phyloP scores from a whole-genome alignment of 2,888 invertebrate species.

The Cephus nigrinus region DNA sequence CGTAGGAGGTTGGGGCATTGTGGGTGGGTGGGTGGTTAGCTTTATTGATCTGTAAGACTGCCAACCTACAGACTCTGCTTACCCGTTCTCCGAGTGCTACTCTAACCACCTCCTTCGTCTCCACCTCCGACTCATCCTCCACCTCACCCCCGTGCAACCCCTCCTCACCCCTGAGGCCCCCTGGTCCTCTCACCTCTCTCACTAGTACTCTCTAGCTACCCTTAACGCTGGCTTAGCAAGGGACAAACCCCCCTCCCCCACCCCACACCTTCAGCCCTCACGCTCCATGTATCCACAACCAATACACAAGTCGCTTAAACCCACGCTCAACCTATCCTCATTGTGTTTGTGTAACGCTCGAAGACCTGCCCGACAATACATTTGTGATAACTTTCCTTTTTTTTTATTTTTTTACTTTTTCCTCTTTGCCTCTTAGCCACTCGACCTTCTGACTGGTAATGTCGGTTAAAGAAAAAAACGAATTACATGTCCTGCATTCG shows the following conservation, averaged over 20 bases:
- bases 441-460: neutral
- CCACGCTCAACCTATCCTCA: conserved; percentile 49
- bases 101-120: conserved; percentile 41
- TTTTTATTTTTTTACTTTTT: neutral
- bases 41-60: conserved; percentile 67
- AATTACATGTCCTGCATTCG: neutral
- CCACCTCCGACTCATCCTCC: conserved; percentile 26
- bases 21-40: conserved; percentile 62
- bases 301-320: conserved; percentile 54
- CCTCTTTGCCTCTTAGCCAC: neutral
- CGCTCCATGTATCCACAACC: conserved; percentile 47
- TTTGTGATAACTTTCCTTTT: conserved; percentile 38
- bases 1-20: conserved; percentile 42
- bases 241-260: conserved; percentile 46
- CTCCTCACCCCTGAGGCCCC: conserved; percentile 4
- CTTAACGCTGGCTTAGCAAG: conserved; percentile 62
- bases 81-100: conserved; percentile 8
- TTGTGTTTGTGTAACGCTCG: conserved; percentile 52
- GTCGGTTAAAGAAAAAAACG: neutral
- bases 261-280: conserved; percentile 13
- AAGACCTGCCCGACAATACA: conserved; percentile 47
- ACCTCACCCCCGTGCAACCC: conserved; percentile 27
- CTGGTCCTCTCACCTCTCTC: conserved; percentile 23
- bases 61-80: conserved; percentile 54
- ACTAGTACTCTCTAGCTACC: conserved; percentile 47